Base-by-base conservation (phyloP, 1,140 invertebrate species). In the Palaemon carinicauda region DNA sequence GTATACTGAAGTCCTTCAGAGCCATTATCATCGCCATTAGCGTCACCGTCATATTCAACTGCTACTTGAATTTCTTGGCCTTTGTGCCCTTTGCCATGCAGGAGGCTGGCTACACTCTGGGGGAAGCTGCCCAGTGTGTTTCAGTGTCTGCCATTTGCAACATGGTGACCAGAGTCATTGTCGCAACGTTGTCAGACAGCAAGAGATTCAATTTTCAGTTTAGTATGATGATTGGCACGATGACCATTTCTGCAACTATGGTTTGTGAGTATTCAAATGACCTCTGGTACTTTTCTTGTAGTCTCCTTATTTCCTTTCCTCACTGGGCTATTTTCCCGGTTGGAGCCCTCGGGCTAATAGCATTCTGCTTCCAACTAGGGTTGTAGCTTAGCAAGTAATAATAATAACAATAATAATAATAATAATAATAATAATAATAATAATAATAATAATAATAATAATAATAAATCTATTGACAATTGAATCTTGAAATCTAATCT, bases 81-180 rank as follows among this genome's bases (percentile, higher is more conserved):
- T 77, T 77, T n/a, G 74, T 77, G 15, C 74, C 74, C 4, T 77
- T 77, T 27, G 74, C 74, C 31, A 77, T 77, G 74, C 74, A 77
- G 74, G 74, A 77, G 31, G 29, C 74, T 21, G 74, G 74, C 4
- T n/a, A 41, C n/a, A n/a, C 74, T 10, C 41, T 77, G 29, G 41
- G 41, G 24, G 74, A 50, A 21, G n/a, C 29, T 15, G 74, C 74
- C 24, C 21, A 21, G 15, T 77, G 74, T 21, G 41, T 77, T 41
- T 77, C 74, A 2, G 10, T 77, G 15, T 77, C 74, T 14, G 74
- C 29, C 2, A 21, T 77, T 15, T 21, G 29, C 74, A 77, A 77
- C 74, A 77, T 77, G 74, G 31, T 51, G 19, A 77, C 74, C 19
- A 7, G 74, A 10, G 19, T 77, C 12, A 33, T 52, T 0, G 74